Conservation (phyloP, 1,140 invertebrate species). For the Hirudo medicinalis region DNA sequence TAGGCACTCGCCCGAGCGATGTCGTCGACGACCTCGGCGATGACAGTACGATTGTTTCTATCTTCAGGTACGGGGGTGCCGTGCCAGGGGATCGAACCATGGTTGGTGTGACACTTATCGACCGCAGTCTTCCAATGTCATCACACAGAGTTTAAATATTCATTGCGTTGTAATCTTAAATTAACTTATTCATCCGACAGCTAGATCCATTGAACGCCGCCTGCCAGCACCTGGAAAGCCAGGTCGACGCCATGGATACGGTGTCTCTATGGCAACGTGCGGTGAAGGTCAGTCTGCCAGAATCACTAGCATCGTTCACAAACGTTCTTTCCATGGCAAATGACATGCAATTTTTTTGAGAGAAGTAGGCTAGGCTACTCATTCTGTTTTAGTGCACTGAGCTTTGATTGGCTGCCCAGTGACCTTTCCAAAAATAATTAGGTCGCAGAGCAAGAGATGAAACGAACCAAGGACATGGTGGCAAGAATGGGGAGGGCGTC, state of each 20-base stretch:
- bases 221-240: neutral
- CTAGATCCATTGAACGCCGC: neutral
- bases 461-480: conserved; percentile 47
- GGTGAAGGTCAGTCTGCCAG: neutral
- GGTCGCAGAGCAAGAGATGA: conserved; percentile 41
- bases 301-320: no score
- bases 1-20: no score
- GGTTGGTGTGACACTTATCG: conserved; percentile 34
- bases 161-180: neutral
- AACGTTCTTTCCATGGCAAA: no score
- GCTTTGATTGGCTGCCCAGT: neutral
- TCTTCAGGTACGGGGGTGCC: conserved; percentile 47
- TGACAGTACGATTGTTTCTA: no score
- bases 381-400: no score
- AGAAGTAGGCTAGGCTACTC: no score
- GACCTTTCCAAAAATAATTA: conserved; percentile 18
- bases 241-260: neutral
- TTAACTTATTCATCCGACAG: neutral
- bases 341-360: no score
- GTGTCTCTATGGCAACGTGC: neutral
- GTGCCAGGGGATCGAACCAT: conserved; percentile 62
- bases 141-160: neutral
- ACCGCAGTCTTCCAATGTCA: neutral
- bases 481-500: conserved; percentile 45
- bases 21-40: no score